A percentile compares a stretch with the other conserved stretches of the same genome.
phyloP scores from a whole-genome alignment of 2,888 invertebrate species.

The Heterodera filipjevi region DNA sequence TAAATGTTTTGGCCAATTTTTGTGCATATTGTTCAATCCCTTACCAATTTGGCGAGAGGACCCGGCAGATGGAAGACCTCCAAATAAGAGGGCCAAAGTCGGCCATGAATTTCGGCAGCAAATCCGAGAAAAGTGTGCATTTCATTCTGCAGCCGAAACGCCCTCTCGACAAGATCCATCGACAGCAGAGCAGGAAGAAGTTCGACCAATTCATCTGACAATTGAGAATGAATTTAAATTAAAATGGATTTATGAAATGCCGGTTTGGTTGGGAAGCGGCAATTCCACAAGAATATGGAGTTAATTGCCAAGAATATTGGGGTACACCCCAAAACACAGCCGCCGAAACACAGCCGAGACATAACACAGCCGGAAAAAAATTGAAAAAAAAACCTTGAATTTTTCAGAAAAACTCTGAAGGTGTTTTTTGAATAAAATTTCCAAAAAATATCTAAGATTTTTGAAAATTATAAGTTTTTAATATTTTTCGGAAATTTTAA shows the following conservation, averaged over 20 bases:
- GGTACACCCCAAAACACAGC: too few species aligned
- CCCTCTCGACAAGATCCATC: constrained; percentile 40
- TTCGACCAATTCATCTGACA: constrained; percentile 43
- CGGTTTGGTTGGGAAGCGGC: neutral
- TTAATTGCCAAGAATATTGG: too few species aligned
- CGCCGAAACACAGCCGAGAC: too few species aligned
- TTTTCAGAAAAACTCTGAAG: too few species aligned
- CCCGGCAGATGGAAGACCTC: constrained; percentile 52
- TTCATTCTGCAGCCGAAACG: constrained; percentile 37
- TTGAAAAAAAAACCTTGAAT: too few species aligned
- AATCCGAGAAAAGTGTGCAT: constrained; percentile 33
- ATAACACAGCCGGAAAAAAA: too few species aligned
- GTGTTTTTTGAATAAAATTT: too few species aligned
- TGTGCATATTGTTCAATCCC: constrained; percentile 25
- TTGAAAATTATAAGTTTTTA: too few species aligned
- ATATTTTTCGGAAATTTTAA: too few species aligned
- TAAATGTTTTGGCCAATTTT: neutral
- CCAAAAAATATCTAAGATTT: too few species aligned
- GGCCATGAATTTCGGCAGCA: constrained; percentile 29
- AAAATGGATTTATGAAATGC: too few species aligned
- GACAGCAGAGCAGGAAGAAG: constrained; percentile 49
- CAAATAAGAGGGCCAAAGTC: constrained; percentile 52
- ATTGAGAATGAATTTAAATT: neutral
- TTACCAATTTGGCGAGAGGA: constrained; percentile 52
- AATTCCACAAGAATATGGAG: too few species aligned